These are phyloP conservation scores for Crotalus viridis DNA, from an alignment of 2,113 vertebrate species.

Conservation along the genomic window DNA sequence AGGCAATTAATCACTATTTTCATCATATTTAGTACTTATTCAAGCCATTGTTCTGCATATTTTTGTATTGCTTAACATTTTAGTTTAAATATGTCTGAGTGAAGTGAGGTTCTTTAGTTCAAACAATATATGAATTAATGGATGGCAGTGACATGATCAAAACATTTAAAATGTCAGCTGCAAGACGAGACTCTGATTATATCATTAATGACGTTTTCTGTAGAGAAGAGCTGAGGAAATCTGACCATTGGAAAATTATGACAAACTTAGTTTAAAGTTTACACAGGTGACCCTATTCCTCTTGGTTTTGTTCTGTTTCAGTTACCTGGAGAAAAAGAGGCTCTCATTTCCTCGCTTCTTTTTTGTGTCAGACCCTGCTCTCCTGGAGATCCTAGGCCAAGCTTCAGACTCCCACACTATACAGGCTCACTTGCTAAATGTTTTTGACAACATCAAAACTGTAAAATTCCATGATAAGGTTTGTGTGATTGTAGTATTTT, in stretches of 20 bases:
- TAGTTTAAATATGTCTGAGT: neutral
- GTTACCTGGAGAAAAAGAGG: constrained; percentile 95
- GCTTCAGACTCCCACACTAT: constrained; percentile 94
- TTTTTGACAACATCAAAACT: constrained; percentile 94
- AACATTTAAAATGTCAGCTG: neutral
- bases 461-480: constrained; percentile 92
- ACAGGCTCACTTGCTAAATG: constrained; percentile 90
- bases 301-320: constrained; percentile 48
- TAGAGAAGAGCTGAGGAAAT: neutral
- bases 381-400: constrained; percentile 96
- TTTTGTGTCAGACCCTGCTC: constrained; percentile 93
- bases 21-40: neutral
- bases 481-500: constrained; percentile 2
- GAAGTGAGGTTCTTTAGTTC: neutral
- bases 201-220: neutral
- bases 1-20: neutral
- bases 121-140: neutral
- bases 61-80: neutral
- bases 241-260: neutral
- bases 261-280: neutral
- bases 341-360: constrained; percentile 94
- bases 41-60: neutral
- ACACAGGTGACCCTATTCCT: neutral
- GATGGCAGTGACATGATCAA: neutral
- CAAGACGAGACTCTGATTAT: constrained; percentile 5